Conservation (phyloP, 2,888 invertebrate species). For the Parnassius orleans region DNA sequence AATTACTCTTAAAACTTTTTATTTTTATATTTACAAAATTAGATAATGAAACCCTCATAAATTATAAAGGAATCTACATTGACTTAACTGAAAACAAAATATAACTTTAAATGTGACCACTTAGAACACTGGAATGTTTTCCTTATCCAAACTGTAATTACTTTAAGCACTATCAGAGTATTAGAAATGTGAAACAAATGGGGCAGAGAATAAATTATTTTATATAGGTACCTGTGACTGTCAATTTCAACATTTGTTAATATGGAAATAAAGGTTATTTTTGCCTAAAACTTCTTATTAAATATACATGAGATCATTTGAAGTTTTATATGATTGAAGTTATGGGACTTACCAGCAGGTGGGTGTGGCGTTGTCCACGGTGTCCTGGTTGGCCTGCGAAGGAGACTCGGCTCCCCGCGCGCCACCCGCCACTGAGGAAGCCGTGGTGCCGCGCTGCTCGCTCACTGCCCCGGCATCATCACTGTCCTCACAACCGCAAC, state of each 20-base stretch:
- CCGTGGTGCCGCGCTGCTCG: conserved; percentile 72
- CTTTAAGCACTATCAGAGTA: conserved; percentile 14
- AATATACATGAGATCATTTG: background rate
- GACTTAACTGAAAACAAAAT: background rate
- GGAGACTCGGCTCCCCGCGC: conserved; percentile 81
- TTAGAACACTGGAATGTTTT: conserved; percentile 18
- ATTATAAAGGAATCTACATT: too few relatives aligned
- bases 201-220: background rate
- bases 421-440: conserved; percentile 77
- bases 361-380: conserved; percentile 77
- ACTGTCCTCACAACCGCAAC: conserved; percentile 69
- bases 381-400: conserved; percentile 79
- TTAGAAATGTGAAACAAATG: conserved; percentile 18
- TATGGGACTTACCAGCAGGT: conserved; percentile 71
- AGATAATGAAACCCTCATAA: too few relatives aligned
- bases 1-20: too few relatives aligned
- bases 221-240: background rate
- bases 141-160: conserved; percentile 25
- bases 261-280: conserved; percentile 15
- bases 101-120: background rate
- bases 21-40: too few relatives aligned
- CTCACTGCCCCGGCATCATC: conserved; percentile 83
- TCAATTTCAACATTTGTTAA: conserved; percentile 8
- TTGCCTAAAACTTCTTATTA: conserved; percentile 3
- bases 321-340: background rate